Evolutionary conservation across 1,140 invertebrate species (phyloP).

Genomic region (Dinoponera quadriceps): DNA sequence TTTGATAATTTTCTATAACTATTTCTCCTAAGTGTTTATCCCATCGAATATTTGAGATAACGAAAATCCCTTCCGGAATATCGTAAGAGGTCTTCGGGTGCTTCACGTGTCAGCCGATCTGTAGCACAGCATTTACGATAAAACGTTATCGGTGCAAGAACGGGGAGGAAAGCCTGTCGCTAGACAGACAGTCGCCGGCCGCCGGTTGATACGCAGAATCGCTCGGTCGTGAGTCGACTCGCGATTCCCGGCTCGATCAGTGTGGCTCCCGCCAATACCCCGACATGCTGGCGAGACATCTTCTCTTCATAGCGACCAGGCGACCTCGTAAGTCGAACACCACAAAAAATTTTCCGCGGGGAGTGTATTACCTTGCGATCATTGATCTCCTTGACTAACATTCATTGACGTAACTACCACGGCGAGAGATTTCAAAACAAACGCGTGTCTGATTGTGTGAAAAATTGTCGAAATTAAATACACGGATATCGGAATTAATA

Average conservation of each 20-base stretch:
- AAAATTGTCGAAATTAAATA: too few relatives aligned
- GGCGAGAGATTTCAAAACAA: background rate
- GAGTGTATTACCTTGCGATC: background rate
- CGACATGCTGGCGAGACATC: constrained; percentile 82
- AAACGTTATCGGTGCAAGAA: constrained; percentile 61
- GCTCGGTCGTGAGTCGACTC: constrained; percentile 54
- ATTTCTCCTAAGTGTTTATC: background rate
- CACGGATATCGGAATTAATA: too few relatives aligned
- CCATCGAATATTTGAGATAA: background rate
- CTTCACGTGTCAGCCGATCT: constrained; percentile 33
- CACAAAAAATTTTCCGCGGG: background rate
- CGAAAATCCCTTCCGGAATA: background rate
- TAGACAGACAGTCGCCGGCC: constrained; percentile 81
- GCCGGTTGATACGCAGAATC: constrained; percentile 62
- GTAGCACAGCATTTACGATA: constrained; percentile 63
- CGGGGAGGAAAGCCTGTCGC: constrained; percentile 73
- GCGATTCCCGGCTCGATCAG: constrained; percentile 44
- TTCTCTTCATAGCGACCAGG: constrained; percentile 82
- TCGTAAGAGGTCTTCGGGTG: background rate
- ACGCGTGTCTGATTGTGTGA: too few relatives aligned
- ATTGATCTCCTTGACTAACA: background rate
- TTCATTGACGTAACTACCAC: background rate
- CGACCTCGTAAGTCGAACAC: constrained; percentile 79
- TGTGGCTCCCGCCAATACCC: constrained; percentile 25
- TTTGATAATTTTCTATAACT: background rate